Evolutionary conservation across 2,797 vertebrate species (phyloP).

Genomic region (Malacoctenus gilli): DNA sequence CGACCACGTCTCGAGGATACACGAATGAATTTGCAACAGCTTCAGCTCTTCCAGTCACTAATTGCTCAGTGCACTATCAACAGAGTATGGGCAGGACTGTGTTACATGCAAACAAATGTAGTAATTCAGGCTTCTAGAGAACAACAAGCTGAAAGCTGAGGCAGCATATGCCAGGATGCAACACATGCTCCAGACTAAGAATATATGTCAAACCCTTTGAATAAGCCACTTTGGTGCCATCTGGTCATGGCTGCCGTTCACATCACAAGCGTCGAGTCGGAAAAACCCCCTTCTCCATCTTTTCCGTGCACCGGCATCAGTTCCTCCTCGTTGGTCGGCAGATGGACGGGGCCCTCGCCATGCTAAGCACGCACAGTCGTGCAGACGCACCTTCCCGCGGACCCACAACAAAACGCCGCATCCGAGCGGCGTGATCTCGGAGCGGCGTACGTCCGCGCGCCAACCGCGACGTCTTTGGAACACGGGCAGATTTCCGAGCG

Average conservation of each 20-base stretch:
- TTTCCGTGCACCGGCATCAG: constrained; percentile 45
- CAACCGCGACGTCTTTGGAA: constrained; percentile 34
- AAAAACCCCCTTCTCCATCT: constrained; percentile 41
- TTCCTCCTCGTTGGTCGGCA: constrained; percentile 63
- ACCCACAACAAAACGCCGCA: constrained; percentile 11
- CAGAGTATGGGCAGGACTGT: too few relatives aligned
- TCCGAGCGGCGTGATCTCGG: constrained; percentile 33
- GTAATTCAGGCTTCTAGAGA: too few relatives aligned
- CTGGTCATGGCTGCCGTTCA: constrained; percentile 39
- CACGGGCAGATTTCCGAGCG: constrained; percentile 40
- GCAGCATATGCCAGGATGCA: too few relatives aligned
- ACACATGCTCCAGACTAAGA: too few relatives aligned
- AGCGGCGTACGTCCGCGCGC: constrained; percentile 16
- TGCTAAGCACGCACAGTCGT: constrained; percentile 31
- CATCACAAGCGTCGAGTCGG: constrained; percentile 39
- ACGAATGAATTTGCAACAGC: neutral
- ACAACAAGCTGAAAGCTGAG: too few relatives aligned
- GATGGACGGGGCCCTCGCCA: constrained; percentile 58
- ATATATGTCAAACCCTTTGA: constrained; percentile 34
- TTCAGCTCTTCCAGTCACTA: neutral
- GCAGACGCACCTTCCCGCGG: too few relatives aligned
- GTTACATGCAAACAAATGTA: constrained; percentile 19
- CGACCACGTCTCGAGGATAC: neutral
- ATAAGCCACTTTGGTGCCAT: constrained; percentile 24
- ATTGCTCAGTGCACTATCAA: neutral